A percentile compares a stretch with the other conserved stretches of the same genome.
phyloP scores from a whole-genome alignment of 1,140 invertebrate genomes.

The Panagrolaimus sp. region DNA sequence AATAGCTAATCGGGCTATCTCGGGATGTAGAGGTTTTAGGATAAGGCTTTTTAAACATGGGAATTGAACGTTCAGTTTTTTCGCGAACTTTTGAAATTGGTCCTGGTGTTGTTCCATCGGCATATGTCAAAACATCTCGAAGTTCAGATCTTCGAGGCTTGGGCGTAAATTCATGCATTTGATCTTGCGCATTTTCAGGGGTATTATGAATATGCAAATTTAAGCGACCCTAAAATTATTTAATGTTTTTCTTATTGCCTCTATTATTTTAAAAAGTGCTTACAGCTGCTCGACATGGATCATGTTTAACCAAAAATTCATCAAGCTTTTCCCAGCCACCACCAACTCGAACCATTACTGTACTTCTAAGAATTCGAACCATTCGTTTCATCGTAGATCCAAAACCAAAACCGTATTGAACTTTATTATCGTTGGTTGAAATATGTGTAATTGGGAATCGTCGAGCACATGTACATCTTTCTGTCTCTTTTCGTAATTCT shows the following conservation, averaged over 20 bases:
- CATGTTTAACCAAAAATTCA: slow-evolving; percentile 97
- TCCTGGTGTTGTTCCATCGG: slow-evolving; percentile 10
- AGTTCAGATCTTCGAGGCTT: neutral
- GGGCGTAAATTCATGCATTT: slow-evolving; percentile 42
- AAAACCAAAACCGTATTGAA: slow-evolving; percentile 38
- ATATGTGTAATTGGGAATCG: slow-evolving; percentile 51
- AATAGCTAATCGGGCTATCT: slow-evolving; percentile 14
- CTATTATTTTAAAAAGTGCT: too few relatives aligned
- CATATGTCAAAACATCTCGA: neutral
- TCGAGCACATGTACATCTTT: slow-evolving; percentile 82
- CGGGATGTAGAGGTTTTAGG: slow-evolving; percentile 13
- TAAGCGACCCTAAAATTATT: slow-evolving; percentile 25
- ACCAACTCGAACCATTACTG: slow-evolving; percentile 93
- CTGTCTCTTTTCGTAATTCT: slow-evolving; percentile 86
- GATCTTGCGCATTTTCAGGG: slow-evolving; percentile 40
- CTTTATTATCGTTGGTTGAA: slow-evolving; percentile 64
- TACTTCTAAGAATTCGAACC: slow-evolving; percentile 92
- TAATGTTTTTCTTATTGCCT: too few relatives aligned
- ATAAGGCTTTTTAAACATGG: slow-evolving; percentile 46
- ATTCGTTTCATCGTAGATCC: slow-evolving; percentile 79
- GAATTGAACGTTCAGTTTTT: slow-evolving; percentile 56
- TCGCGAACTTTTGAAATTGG: slow-evolving; percentile 48
- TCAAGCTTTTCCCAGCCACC: slow-evolving; percentile 98
- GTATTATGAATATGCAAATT: slow-evolving; percentile 36
- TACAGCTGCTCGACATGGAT: slow-evolving; percentile 90